Evolutionary conservation across 2,113 vertebrate genomes (phyloP), one percentile per base, ranked within the genome.

Genomic region (Grantiella picta): DNA sequence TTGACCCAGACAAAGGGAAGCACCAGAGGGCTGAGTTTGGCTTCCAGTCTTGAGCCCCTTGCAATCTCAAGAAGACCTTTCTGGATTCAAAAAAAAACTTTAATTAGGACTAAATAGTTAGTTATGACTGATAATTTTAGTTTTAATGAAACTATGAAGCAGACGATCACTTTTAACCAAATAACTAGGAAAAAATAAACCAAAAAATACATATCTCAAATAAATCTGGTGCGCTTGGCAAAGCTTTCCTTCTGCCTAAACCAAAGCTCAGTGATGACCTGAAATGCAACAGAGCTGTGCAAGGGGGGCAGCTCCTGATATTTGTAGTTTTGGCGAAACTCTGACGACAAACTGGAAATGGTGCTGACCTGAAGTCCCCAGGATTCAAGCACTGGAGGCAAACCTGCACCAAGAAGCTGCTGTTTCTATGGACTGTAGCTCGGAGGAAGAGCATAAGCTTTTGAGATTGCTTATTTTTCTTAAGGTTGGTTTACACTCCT

Each of bases 1-100:
- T 29, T 72, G 63, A 10, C 53, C 53, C 33, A 27, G 33, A 38
- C 65, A 71, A 38, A 1, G 1, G 1, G 31, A 2, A 24, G 42
- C n/a, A 45, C 9, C 9, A 54, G 7, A 6, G 13, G 5, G 25
- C 33, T 82, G 44, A 36, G 28, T 1, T 0, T 33, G 27, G 70
- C 35, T 68, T 80, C 49, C 53, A 64, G 68, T 23, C 59, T 56
- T 35, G 49, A 65, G 53, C 63, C 31, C 86, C 38, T 50, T 76
- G 61, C 79, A 71, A 59, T 33, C 61, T 80, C 44, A 80, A 27
- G 24, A 73, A 0, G 4, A 83, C 36, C 44, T 3, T 82, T 50
- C 82, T 42, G 44, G 42, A 57, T 57, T 35, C 5, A 77, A 84
- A 86, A 24, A 86, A 24, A 29, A 53, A 18, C 84, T 86, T 76